Evolutionary conservation across 2,113 vertebrate genomes (phyloP).

Genomic region (Megaceryle torquata): DNA sequence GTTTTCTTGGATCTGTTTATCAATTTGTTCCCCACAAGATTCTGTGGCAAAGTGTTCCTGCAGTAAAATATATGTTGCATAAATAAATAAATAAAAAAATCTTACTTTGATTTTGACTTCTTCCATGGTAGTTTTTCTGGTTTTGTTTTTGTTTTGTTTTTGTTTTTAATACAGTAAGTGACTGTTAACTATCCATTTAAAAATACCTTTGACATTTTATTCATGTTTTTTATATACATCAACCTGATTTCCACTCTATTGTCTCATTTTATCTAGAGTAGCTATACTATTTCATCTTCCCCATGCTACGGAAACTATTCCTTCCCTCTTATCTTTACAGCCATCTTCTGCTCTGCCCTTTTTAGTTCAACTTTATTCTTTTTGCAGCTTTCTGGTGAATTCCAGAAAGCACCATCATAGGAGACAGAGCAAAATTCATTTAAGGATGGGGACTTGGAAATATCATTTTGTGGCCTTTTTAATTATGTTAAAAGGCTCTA

Average conservation of each 20-base stretch:
- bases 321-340: not conserved
- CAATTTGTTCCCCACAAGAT: not conserved
- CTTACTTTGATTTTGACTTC: not conserved
- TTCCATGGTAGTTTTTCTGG: not conserved
- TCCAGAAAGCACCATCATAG: not conserved
- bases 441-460: not conserved
- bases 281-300: not conserved
- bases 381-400: not conserved
- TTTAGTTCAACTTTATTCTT: not conserved
- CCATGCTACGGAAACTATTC: not conserved
- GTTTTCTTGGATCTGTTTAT: not conserved
- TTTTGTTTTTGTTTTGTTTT: too few species aligned
- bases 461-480: not conserved
- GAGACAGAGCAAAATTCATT: not conserved
- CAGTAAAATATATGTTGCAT: not conserved
- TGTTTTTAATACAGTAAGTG: not conserved
- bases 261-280: not conserved
- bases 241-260: not conserved
- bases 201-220: not conserved
- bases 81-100: not conserved
- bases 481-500: not conserved
- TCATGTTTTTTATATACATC: not conserved
- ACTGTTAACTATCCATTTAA: not conserved
- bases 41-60: not conserved
- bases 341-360: not conserved